phyloP scores from a whole-genome alignment of 2,888 invertebrate genomes.

The Catocala fraxini region DNA sequence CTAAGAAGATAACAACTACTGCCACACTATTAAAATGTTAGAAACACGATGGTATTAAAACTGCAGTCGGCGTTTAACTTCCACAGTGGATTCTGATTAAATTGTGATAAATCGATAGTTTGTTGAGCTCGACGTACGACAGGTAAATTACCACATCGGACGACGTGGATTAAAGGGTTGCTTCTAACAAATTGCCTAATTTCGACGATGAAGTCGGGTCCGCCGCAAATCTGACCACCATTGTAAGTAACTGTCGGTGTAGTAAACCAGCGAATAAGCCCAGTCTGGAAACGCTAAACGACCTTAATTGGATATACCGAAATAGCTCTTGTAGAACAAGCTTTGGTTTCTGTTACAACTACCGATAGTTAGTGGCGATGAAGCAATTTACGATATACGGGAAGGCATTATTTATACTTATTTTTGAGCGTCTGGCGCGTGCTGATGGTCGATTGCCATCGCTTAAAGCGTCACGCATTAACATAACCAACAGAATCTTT shows the following conservation, averaged over 20 bases:
- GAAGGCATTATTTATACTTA: neutral
- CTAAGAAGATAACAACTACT: neutral
- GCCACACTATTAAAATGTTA: too few species aligned
- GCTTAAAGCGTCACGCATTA: constrained; percentile 12
- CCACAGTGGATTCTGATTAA: neutral
- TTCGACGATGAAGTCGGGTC: constrained; percentile 3
- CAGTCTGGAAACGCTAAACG: neutral
- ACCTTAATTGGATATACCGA: constrained; percentile 12
- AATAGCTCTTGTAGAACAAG: neutral
- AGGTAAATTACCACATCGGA: constrained; percentile 15
- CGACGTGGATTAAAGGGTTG: constrained; percentile 13
- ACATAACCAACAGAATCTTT: constrained; percentile 5
- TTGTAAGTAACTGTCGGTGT: neutral
- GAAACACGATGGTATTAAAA: too few species aligned
- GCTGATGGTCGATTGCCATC: constrained; percentile 7
- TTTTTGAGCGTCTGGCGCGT: constrained; percentile 4
- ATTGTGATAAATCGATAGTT: constrained; percentile 9
- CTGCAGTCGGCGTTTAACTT: neutral
- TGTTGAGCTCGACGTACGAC: constrained; percentile 6
- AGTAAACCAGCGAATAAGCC: constrained; percentile 7
- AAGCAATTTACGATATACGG: neutral
- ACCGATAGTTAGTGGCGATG: neutral
- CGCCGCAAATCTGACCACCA: neutral
- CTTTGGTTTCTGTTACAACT: constrained; percentile 1
- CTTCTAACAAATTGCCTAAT: constrained; percentile 10